Base-by-base conservation (phyloP, 2,797 vertebrate genomes). In the Melanogrammus aeglefinus region DNA sequence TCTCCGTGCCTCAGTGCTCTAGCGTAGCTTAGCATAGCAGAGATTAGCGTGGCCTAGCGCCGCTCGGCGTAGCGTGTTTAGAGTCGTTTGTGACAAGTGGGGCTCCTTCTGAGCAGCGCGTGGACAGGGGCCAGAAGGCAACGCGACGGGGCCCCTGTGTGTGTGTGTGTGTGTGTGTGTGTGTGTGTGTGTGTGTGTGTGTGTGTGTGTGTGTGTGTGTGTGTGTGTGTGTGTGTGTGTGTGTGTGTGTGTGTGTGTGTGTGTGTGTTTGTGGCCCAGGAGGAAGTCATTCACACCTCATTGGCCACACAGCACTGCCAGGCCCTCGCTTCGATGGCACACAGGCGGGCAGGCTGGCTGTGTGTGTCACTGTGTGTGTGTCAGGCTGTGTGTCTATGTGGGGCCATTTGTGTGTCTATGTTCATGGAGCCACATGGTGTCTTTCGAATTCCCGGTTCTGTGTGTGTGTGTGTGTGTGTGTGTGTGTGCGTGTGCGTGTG, bases 231-330 rank as follows among this genome's bases (percentile, higher is more conserved):
- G 80, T 84, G 89, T 87, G 44, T 14, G 44, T 47, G 44, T 75
- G 71, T 74, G 76, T 76, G 51, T 21, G 75, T 33, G 8, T 79
- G 80, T 75, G 72, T 47, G 6, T 41, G 38, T 78, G 75, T 33
- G 75, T 41, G 70, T 79, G 78, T 76, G 69, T 82, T 21, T 5
- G 51, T 6, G n/a, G 51, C 51, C 75, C 80, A 51, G 36, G 76
- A 84, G 78, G 75, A 86, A 87, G 76, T 77, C 78, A 76, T 90
- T 91, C 80, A 85, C 88, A 88, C 85, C 81, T 86, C n/a, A 18
- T 73, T 85, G 83, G 66, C 86, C 86, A 79, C 73, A 44, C 21
- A 70, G 82, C 81, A 44, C 77, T 74, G 47, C 75, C 69, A 0
- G 77, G 69, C 77, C 82, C 75, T 18, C 21, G 77, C 73, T 66